phyloP scores from a whole-genome alignment of 1,140 invertebrate genomes.

The Ctenoplectra terminalis region DNA sequence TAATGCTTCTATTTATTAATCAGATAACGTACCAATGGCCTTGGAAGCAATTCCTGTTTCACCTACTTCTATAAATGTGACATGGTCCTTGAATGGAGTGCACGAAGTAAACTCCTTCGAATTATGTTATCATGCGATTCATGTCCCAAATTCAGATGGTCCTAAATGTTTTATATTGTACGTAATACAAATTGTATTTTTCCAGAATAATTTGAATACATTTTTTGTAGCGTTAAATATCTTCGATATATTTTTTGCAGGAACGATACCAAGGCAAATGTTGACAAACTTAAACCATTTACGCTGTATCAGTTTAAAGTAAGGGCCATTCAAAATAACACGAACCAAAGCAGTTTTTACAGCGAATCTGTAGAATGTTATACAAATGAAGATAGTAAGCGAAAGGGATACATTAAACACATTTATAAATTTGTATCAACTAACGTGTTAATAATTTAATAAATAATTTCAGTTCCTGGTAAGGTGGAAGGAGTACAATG shows the following conservation, averaged over 20 bases:
- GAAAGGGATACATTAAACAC: neutral
- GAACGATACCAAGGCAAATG: conserved; percentile 79
- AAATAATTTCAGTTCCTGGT: conserved; percentile 80
- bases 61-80: conserved; percentile 81
- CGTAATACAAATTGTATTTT: neutral
- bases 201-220: neutral
- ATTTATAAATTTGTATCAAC: neutral
- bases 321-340: conserved; percentile 77
- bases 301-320: conserved; percentile 86
- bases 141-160: conserved; percentile 62
- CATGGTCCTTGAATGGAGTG: conserved; percentile 78
- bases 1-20: conserved; percentile 35
- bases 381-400: conserved; percentile 84
- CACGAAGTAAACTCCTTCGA: conserved; percentile 78
- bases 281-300: conserved; percentile 84
- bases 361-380: conserved; percentile 83
- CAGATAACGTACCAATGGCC: conserved; percentile 76
- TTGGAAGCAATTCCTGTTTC: conserved; percentile 83
- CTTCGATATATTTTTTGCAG: conserved; percentile 71
- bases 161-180: conserved; percentile 70
- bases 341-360: conserved; percentile 78
- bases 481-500: conserved; percentile 83
- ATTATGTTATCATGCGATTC: conserved; percentile 82
- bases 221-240: neutral
- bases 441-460: neutral